Evolutionary conservation across 2,113 vertebrate genomes (phyloP).

Genomic region (Caretta caretta): DNA sequence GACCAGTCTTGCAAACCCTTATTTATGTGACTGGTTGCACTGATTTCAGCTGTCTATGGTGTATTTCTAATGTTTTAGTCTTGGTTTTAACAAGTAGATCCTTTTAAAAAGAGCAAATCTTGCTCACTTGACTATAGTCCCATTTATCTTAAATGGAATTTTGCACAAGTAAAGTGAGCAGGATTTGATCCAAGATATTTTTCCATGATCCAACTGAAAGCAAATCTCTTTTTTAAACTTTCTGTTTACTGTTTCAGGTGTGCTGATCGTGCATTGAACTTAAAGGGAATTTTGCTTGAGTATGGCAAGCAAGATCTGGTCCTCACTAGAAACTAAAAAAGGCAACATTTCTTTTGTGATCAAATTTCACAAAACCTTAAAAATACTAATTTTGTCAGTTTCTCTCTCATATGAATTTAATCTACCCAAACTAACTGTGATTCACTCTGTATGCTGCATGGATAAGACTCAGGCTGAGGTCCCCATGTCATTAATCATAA

Average conservation of each 20-base stretch:
- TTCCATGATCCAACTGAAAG: not conserved
- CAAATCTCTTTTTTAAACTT: not conserved
- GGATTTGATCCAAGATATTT: not conserved
- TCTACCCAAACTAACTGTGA: not conserved
- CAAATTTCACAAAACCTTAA: not conserved
- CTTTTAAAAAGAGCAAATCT: not conserved
- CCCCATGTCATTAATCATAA: not conserved
- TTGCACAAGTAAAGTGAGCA: not conserved
- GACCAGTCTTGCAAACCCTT: not conserved
- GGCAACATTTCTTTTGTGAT: not conserved
- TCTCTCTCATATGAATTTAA: not conserved
- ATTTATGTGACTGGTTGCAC: not conserved
- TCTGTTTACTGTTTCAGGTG: not conserved
- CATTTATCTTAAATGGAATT: conserved; percentile 7
- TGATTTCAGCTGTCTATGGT: not conserved
- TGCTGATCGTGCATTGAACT: not conserved
- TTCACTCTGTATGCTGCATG: not conserved
- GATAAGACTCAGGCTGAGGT: not conserved
- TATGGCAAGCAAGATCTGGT: not conserved
- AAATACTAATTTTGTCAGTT: not conserved
- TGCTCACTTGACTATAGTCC: conserved; percentile 1
- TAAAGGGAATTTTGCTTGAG: not conserved
- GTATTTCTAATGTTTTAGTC: not conserved
- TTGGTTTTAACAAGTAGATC: conserved; percentile 22
- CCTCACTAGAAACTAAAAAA: not conserved